phyloP scores from a whole-genome alignment of 2,113 vertebrate species.

The Macrotis lagotis region DNA sequence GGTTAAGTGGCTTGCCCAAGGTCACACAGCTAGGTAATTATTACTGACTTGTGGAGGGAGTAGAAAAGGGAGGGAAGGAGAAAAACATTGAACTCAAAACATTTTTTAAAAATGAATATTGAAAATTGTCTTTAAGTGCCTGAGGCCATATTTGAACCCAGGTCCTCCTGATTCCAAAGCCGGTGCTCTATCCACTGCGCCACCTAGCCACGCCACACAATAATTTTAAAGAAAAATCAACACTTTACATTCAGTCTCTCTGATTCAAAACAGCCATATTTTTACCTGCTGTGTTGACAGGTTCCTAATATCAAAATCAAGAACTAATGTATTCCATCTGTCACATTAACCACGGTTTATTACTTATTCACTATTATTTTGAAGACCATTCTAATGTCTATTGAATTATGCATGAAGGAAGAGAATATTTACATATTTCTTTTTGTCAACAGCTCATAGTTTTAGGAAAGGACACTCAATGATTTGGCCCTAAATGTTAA shows the following conservation, averaged over 20 bases:
- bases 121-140: too few relatives aligned
- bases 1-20: too few relatives aligned
- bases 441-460: constrained; percentile 62
- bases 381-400: constrained; percentile 64
- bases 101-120: too few relatives aligned
- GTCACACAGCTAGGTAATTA: too few relatives aligned
- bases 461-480: constrained; percentile 53
- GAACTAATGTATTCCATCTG: constrained; percentile 58
- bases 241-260: constrained; percentile 41
- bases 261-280: not conserved
- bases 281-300: constrained; percentile 37
- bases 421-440: constrained; percentile 68
- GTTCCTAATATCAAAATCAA: constrained; percentile 58
- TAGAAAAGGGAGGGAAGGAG: too few relatives aligned
- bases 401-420: constrained; percentile 55
- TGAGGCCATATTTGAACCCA: too few relatives aligned
- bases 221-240: constrained; percentile 48
- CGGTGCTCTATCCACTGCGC: too few relatives aligned
- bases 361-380: constrained; percentile 38
- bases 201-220: too few relatives aligned
- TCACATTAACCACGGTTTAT: constrained; percentile 38
- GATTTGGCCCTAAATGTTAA: constrained; percentile 53
- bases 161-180: too few relatives aligned
- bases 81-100: too few relatives aligned
- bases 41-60: too few relatives aligned